phyloP scores from a whole-genome alignment of 2,113 vertebrate species.

The Dicaeum eximium region DNA sequence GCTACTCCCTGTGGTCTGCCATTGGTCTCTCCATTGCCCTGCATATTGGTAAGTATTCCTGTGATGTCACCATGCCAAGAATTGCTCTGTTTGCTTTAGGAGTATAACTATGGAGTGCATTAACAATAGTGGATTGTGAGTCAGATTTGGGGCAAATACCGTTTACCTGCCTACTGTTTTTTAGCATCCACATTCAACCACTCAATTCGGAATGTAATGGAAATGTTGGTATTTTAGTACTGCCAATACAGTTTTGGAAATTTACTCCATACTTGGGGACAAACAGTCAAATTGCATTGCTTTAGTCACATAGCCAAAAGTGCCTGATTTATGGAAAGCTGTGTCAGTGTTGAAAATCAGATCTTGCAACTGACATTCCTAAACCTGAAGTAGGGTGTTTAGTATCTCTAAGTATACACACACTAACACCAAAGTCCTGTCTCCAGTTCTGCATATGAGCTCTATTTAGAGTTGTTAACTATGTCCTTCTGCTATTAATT shows the following conservation, averaged over 20 bases:
- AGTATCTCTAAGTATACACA: background rate
- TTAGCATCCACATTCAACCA: no score
- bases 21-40: conserved; percentile 97
- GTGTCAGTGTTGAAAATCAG: background rate
- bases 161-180: background rate
- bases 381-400: background rate
- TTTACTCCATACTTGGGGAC: background rate
- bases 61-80: background rate
- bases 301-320: background rate
- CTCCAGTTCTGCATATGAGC: background rate
- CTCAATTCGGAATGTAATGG: background rate
- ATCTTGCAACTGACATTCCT: background rate
- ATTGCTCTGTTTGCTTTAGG: background rate
- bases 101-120: background rate
- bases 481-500: background rate
- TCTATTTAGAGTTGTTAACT: background rate
- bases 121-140: background rate
- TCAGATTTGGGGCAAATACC: background rate
- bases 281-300: background rate
- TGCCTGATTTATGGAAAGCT: background rate
- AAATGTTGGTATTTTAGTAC: background rate
- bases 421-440: background rate
- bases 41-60: conserved; percentile 83
- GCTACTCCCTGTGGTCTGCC: conserved; percentile 96
- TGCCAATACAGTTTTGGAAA: background rate